Evolutionary conservation across 2,113 vertebrate genomes (phyloP), one percentile per base, ranked within the genome.

Genomic region (Coreoperca whiteheadi): DNA sequence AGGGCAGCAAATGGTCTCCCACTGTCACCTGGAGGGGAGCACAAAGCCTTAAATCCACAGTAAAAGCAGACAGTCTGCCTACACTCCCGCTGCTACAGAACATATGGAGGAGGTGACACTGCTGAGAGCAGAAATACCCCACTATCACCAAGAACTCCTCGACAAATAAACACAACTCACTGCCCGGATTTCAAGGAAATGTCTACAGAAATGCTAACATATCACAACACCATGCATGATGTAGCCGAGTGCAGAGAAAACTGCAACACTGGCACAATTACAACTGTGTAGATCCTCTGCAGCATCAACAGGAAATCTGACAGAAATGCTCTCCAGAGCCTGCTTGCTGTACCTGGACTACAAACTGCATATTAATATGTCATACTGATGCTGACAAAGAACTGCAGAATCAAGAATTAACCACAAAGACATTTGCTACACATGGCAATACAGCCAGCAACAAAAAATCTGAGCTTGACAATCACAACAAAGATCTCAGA

Each of bases 31-130:
- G 65, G 83, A 87, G 84, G 85, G 83, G 51, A 79, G 85, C 77
- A 25, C 39, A 16, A 41, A 82, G 88, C 79, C 65, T 71, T 4
- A 61, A 30, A 63, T 25, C 79, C 61, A 60, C 77, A 61, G 74
- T 71, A 37, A 50, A 79, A 73, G 39, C 78, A 70, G 74, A 32
- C 60, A 60, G 69, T 25, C 75, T 69, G 79, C 65, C 54, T 32
- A 23, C 81, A 37, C 77, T 71, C 83, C 79, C 68, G 82, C 89
- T 89, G 91, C 87, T 84, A 68, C 2, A n/a, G 30, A 79, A 72
- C 90, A 91, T 87, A 89, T 84, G 91, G 91, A 89, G 77, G 71
- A 83, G 86, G 77, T 41, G 83, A 85, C 87, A 81, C 88, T 25
- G 82, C 78, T 74, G 88, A 82, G 86, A 85, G 81, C 67, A 81